These are phyloP conservation scores for Drosophila sechellia DNA, from an alignment of 1,140 invertebrate species.

Conservation along the genomic window DNA sequence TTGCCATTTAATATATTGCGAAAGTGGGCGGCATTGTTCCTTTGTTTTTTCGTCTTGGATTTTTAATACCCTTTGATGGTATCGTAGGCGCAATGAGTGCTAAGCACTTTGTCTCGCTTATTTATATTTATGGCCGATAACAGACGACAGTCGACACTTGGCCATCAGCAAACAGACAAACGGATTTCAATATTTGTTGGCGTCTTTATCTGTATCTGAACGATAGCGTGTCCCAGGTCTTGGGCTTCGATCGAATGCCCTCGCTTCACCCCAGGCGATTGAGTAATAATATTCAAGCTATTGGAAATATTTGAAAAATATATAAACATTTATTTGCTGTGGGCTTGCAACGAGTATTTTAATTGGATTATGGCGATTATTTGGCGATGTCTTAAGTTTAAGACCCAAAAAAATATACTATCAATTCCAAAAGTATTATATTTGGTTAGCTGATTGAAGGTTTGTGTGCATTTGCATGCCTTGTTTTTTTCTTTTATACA, in stretches of 20 bases:
- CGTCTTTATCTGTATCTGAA: conserved; percentile 14
- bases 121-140: conserved; percentile 65
- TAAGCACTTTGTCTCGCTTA: conserved; percentile 48
- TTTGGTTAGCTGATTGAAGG: too few relatives aligned
- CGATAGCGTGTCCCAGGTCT: conserved; percentile 3
- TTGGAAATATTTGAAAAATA: background rate
- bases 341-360: background rate
- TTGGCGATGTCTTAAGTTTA: background rate
- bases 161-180: conserved; percentile 20
- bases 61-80: conserved; percentile 60
- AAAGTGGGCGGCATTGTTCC: conserved; percentile 9
- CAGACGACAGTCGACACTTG: conserved; percentile 38
- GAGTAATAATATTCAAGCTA: background rate
- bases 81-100: conserved; percentile 31
- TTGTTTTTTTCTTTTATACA: too few relatives aligned
- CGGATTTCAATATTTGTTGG: conserved; percentile 35
- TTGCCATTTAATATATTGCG: conserved; percentile 1
- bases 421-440: too few relatives aligned
- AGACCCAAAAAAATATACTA: too few relatives aligned
- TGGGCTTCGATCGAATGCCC: background rate
- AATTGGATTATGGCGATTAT: background rate
- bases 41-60: conserved; percentile 31
- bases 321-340: background rate
- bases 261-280: background rate
- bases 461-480: too few relatives aligned